A percentile compares a stretch with the other conserved stretches of the same genome.
These are phyloP conservation scores for Chironomus tentans DNA, from an alignment of 2,888 invertebrate genomes.

Conservation along the genomic window DNA sequence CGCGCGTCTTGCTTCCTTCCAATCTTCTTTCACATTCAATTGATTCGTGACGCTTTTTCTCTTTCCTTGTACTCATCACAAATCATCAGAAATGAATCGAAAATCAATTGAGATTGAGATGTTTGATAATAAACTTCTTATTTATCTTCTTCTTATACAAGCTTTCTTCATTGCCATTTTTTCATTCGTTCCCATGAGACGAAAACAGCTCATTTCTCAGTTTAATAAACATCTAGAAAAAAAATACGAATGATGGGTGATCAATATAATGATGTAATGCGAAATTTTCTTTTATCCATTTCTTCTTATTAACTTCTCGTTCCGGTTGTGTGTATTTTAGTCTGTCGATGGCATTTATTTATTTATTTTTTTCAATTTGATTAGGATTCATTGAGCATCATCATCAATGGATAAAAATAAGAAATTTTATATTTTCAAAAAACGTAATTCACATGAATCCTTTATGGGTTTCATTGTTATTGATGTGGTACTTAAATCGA, in stretches of 20 bases:
- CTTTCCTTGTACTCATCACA: neutral
- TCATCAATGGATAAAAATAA: neutral
- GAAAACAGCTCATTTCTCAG: neutral
- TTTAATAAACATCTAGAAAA: neutral
- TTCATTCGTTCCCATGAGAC: neutral
- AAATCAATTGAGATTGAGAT: neutral
- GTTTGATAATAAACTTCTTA: neutral
- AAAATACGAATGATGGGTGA: neutral
- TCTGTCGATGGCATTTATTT: too few relatives aligned
- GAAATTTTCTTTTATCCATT: neutral
- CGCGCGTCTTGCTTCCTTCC: neutral
- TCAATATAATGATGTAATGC: neutral
- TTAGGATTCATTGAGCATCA: neutral
- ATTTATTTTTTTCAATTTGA: neutral
- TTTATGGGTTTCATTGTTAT: too few relatives aligned
- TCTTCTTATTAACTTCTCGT: neutral
- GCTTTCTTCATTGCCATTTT: neutral
- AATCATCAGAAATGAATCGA: neutral
- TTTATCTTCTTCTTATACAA: neutral
- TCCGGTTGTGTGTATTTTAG: too few relatives aligned
- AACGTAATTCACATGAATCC: too few relatives aligned
- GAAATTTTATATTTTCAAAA: too few relatives aligned
- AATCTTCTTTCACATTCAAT: neutral
- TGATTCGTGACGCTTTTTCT: neutral
- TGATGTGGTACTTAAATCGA: too few relatives aligned